Percentiles rank a stretch among this genome's conserved stretches.
Conservation (phyloP, 2,888 invertebrate genomes). For the Platerodrilus igneus region DNA sequence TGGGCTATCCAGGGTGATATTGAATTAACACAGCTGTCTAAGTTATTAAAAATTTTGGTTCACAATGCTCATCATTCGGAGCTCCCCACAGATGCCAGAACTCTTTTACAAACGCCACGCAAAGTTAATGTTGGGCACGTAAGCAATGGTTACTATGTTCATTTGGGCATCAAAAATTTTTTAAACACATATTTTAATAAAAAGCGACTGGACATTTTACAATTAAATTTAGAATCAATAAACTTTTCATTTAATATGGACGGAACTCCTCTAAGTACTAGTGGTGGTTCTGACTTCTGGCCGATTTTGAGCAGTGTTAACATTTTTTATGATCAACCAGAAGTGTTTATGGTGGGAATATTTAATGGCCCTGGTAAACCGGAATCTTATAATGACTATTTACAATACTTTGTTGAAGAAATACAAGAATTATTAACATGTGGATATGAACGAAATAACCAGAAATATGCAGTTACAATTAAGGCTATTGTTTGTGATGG, state of each 20-base stretch:
- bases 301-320: slow-evolving; percentile 14
- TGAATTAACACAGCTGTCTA: too few relatives aligned
- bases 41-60: too few relatives aligned
- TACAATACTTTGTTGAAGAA: slow-evolving; percentile 11
- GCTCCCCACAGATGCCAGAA: too few relatives aligned
- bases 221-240: too few relatives aligned
- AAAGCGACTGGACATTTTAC: too few relatives aligned
- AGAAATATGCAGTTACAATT: slow-evolving; percentile 5
- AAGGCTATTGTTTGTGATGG: slow-evolving; percentile 17
- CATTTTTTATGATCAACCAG: slow-evolving; percentile 9
- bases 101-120: too few relatives aligned
- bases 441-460: slow-evolving; percentile 7
- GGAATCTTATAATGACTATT: slow-evolving; percentile 13
- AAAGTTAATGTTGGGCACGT: too few relatives aligned
- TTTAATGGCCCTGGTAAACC: slow-evolving; percentile 11
- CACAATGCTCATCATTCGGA: too few relatives aligned
- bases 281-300: slow-evolving; percentile 12
- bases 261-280: slow-evolving; percentile 12
- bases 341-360: slow-evolving; percentile 12
- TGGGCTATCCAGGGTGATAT: too few relatives aligned
- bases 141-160: too few relatives aligned
- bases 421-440: slow-evolving; percentile 9
- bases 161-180: too few relatives aligned
- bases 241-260: slow-evolving; percentile 13
- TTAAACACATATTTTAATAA: too few relatives aligned